A percentile compares a stretch with the other conserved stretches of the same genome.
These are phyloP conservation scores for Apistogramma diplotaenia DNA, from an alignment of 2,113 vertebrate genomes.

Conservation along the genomic window DNA sequence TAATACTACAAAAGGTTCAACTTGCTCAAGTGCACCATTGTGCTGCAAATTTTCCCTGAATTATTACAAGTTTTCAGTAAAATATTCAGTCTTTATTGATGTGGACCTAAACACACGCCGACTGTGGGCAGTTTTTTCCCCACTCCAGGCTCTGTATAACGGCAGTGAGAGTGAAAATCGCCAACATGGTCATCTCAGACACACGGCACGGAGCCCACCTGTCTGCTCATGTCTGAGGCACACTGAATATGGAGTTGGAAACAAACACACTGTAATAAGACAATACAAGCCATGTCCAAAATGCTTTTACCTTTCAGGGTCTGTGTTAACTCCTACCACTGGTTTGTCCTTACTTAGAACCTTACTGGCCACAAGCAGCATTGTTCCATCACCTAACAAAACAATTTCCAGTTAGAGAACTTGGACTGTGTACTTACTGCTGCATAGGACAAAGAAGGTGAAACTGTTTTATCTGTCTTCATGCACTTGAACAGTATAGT, in stretches of 20 bases:
- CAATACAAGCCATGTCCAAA: background rate
- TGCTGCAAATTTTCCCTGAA: background rate
- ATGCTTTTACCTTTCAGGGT: conserved; percentile 90
- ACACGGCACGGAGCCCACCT: too few relatives aligned
- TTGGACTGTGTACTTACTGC: conserved; percentile 17
- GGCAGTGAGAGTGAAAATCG: background rate
- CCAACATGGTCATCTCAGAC: background rate
- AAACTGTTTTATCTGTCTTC: background rate
- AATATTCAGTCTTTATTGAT: background rate
- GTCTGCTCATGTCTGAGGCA: too few relatives aligned
- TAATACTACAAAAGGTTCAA: background rate
- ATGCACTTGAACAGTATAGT: background rate
- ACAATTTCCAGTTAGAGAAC: conserved; percentile 43
- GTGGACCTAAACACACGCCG: background rate
- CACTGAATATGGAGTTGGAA: background rate
- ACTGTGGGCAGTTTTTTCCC: background rate
- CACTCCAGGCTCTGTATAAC: background rate
- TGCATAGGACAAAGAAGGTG: background rate
- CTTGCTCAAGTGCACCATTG: background rate
- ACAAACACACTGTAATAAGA: background rate
- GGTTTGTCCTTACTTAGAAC: conserved; percentile 92
- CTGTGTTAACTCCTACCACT: conserved; percentile 95
- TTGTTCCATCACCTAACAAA: conserved; percentile 90
- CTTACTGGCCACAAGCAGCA: conserved; percentile 97
- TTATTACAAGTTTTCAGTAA: background rate